A percentile compares a stretch with the other conserved stretches of the same genome.
phyloP scores from a whole-genome alignment of 2,888 invertebrate genomes.

The Coenonympha glycerion region DNA sequence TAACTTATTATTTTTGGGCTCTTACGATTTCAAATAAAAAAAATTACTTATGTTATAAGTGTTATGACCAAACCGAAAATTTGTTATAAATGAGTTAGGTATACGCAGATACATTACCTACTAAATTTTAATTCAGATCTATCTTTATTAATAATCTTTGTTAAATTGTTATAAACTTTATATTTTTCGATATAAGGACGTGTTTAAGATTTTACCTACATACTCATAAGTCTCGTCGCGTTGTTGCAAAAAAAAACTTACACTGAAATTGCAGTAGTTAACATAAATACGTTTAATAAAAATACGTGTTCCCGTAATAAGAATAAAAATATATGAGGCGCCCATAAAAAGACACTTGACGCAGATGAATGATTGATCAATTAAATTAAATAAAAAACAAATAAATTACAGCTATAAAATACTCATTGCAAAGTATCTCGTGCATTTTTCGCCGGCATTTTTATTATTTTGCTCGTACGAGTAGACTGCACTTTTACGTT shows the following conservation, averaged over 20 bases:
- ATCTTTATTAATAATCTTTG: no score
- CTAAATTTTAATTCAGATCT: no score
- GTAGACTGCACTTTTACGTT: background rate
- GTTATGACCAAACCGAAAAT: no score
- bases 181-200: no score
- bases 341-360: slow-evolving; percentile 6
- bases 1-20: no score
- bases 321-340: slow-evolving; percentile 5
- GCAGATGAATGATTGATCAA: slow-evolving; percentile 4
- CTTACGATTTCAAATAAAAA: no score
- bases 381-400: slow-evolving; percentile 8
- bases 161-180: no score
- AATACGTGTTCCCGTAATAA: background rate
- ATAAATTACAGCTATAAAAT: slow-evolving; percentile 4
- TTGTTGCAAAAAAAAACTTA: background rate
- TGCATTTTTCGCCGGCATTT: background rate
- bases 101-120: no score
- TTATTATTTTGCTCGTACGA: no score
- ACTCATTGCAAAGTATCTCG: background rate
- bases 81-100: no score
- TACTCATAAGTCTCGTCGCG: background rate
- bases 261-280: background rate
- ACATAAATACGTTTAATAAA: slow-evolving; percentile 1
- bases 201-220: no score
- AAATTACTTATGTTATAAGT: no score